Percentiles rank a stretch among this genome's conserved stretches.
phyloP scores from a whole-genome alignment of 2,888 invertebrate species.

The Cephus sareptanus region DNA sequence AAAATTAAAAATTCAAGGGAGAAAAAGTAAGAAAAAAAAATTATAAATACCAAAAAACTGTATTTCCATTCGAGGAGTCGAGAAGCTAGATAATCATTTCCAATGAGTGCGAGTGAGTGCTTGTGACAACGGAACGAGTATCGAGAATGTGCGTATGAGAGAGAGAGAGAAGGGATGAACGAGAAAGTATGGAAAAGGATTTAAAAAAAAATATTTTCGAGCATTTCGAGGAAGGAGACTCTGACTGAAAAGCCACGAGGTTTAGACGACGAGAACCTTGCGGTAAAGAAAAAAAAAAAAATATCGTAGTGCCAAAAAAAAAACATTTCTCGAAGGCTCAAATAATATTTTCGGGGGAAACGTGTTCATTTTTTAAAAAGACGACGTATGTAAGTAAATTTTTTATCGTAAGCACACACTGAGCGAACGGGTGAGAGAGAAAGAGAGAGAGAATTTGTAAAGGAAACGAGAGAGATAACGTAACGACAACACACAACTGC shows the following conservation, averaged over 20 bases:
- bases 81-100: slow-evolving; percentile 29
- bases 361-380: slow-evolving; percentile 6
- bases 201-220: slow-evolving; percentile 15
- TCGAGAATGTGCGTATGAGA: slow-evolving; percentile 8
- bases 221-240: slow-evolving; percentile 12
- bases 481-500: slow-evolving; percentile 56
- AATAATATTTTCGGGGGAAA: slow-evolving; percentile 13
- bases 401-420: neutral
- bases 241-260: neutral
- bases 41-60: neutral
- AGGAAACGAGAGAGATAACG: slow-evolving; percentile 17
- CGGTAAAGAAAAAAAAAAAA: slow-evolving; percentile 11
- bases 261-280: neutral
- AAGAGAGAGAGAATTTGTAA: slow-evolving; percentile 26
- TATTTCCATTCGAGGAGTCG: neutral
- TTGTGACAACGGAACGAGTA: neutral
- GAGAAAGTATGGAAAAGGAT: neutral
- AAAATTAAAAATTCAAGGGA: slow-evolving; percentile 24
- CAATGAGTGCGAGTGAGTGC: slow-evolving; percentile 7
- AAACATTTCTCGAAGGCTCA: slow-evolving; percentile 11
- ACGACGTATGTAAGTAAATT: neutral
- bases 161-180: neutral
- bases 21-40: neutral
- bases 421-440: neutral
- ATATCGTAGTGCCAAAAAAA: slow-evolving; percentile 8